A percentile compares a stretch with the other conserved stretches of the same genome.
phyloP scores from a whole-genome alignment of 2,113 vertebrate genomes.

The Gymnogyps californianus region DNA sequence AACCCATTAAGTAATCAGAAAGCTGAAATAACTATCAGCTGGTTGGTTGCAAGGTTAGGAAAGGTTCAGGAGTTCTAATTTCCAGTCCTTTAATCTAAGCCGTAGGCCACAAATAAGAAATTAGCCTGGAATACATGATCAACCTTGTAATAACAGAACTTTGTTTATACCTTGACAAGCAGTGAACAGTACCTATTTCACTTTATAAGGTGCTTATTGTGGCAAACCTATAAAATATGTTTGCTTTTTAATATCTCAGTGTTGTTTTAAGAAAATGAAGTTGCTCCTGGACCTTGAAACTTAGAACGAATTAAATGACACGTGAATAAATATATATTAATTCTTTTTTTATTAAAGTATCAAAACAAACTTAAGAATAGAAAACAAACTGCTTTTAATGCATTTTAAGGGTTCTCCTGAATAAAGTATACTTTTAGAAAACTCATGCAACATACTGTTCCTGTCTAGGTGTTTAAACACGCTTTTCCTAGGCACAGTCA shows the following conservation, averaged over 20 bases:
- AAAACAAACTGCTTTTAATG: slow-evolving; percentile 65
- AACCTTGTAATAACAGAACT: neutral
- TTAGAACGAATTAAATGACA: slow-evolving; percentile 45
- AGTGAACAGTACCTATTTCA: neutral
- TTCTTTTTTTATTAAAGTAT: slow-evolving; percentile 75
- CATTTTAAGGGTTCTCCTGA: slow-evolving; percentile 39
- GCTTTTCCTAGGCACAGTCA: neutral
- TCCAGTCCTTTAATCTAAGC: neutral
- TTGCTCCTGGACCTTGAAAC: neutral
- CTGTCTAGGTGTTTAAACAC: neutral
- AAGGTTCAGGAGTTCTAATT: neutral
- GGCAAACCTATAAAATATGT: neutral
- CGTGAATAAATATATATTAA: slow-evolving; percentile 50
- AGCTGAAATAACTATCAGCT: neutral
- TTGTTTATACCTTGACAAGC: neutral
- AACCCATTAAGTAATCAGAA: neutral
- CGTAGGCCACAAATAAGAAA: neutral
- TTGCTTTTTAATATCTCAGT: neutral
- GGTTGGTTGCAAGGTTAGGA: neutral
- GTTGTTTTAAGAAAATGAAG: neutral
- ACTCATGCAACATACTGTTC: slow-evolving; percentile 35
- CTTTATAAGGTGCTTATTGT: neutral
- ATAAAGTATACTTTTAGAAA: slow-evolving; percentile 15
- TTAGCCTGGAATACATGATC: neutral
- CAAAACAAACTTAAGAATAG: slow-evolving; percentile 69